Evolutionary conservation across 2,113 vertebrate genomes (phyloP), one percentile per base, ranked within the genome.

Genomic region (Acanthisitta chloris): DNA sequence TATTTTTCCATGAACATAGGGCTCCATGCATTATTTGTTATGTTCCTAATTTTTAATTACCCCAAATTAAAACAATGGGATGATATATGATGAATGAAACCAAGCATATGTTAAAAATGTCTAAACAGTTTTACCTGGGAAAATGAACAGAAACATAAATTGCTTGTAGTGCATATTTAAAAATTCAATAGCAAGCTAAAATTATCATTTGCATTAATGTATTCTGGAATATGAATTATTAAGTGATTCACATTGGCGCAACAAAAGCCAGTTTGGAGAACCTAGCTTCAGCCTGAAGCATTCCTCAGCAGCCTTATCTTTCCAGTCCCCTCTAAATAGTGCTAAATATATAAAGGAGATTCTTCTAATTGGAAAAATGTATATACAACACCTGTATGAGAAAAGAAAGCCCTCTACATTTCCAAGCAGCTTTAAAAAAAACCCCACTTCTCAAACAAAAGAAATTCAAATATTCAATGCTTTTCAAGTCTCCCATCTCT

Each of bases 171-270:
- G 94, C 76, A 86, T 94, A 97, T 97, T 98, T 97, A 94, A 98
- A 97, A 97, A 95, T 96, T 94, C 96, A 93, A 97, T 92, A 90
- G 72, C 90, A 95, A 86, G 96, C 91, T 97, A 95, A 97, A 97
- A 96, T 96, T 93, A 96, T 96, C 46, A 96, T 97, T 97, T 97
- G 92, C 86, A 97, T 96, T 96, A 96, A 97, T 97, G 91, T 95
- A 97, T 97, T 98, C 95, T 91, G 96, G 98, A 98, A 97, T 97
- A 97, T 96, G 94, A 98, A 97, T 97, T 98, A 97, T 96, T 96
- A 97, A 98, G 83, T 95, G 87, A 94, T 94, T 97, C 89, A 95
- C 95, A 96, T 36, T 92, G 92, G 69, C 33, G 36, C 81, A 97
- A 97, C 90, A 97, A 97, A 97, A 97, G 90, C 64, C 88, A 94